phyloP scores from a whole-genome alignment of 2,113 vertebrate genomes.

The Gallinago media region DNA sequence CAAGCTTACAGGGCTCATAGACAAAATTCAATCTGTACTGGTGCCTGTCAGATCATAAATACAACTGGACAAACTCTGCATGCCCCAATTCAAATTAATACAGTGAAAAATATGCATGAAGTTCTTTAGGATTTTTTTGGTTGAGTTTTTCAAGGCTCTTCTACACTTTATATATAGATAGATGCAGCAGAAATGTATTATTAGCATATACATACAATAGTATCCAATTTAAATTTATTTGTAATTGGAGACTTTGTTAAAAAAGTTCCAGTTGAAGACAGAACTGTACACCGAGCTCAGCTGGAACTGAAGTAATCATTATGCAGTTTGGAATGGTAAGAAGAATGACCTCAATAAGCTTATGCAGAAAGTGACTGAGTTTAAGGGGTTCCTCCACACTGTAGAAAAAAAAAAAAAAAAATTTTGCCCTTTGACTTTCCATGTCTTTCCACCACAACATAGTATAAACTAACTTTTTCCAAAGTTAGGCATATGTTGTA shows the following conservation, averaged over 20 bases:
- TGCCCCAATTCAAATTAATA: neutral
- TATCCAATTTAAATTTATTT: neutral
- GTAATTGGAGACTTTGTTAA: neutral
- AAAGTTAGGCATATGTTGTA: rapidly evolving
- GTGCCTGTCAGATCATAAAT: neutral
- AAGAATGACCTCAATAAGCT: neutral
- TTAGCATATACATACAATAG: neutral
- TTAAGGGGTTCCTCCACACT: neutral
- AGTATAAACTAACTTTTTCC: neutral
- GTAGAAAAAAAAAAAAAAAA: neutral
- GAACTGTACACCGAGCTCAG: neutral
- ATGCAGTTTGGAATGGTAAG: neutral
- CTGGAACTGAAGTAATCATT: neutral
- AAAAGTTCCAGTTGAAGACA: neutral
- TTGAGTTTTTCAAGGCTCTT: neutral
- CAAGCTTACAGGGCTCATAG: neutral
- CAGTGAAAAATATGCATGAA: neutral
- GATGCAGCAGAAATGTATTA: neutral
- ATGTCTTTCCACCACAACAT: neutral
- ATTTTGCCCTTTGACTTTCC: neutral
- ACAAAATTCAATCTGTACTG: neutral
- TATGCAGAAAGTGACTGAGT: neutral
- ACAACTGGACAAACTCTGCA: neutral
- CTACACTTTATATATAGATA: neutral
- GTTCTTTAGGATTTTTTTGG: neutral